Conservation (phyloP, 2,797 vertebrate species). For the Acrossocheilus wenchowensis region DNA sequence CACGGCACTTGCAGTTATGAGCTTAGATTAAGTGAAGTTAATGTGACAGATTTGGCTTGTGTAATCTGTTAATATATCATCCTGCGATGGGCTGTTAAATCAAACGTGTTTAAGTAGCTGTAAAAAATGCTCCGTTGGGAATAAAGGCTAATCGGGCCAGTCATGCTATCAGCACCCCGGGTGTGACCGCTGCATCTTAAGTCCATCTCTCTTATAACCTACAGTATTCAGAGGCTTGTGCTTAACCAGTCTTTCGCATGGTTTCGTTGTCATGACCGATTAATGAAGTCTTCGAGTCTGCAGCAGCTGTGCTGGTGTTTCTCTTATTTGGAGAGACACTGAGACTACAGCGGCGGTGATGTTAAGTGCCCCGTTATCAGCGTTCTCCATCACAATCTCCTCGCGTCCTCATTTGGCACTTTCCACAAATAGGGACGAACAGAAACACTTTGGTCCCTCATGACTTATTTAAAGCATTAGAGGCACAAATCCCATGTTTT, state of each 20-base stretch:
- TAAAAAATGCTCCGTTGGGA: slow-evolving; percentile 49
- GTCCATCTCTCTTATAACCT: slow-evolving; percentile 57
- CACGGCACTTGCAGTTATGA: slow-evolving; percentile 23
- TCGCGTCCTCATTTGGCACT: slow-evolving; percentile 1
- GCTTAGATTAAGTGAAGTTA: slow-evolving; percentile 49
- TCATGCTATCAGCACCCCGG: slow-evolving; percentile 31
- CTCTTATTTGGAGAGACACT: slow-evolving; percentile 30
- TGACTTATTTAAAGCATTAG: slow-evolving; percentile 34
- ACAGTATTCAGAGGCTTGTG: slow-evolving; percentile 61
- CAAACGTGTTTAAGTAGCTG: slow-evolving; percentile 59
- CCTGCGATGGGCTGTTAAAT: slow-evolving; percentile 51
- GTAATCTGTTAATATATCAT: slow-evolving; percentile 57
- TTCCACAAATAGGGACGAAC: slow-evolving; percentile 14
- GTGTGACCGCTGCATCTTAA: slow-evolving; percentile 35
- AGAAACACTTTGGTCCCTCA: slow-evolving; percentile 30
- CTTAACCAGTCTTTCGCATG: slow-evolving; percentile 61
- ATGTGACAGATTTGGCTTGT: slow-evolving; percentile 43
- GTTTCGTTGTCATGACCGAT: slow-evolving; percentile 59
- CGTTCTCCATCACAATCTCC: slow-evolving; percentile 40
- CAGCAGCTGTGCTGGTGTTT: slow-evolving; percentile 12
- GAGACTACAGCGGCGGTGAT: slow-evolving; percentile 33
- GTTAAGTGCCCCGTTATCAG: slow-evolving; percentile 51
- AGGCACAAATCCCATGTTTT: background rate
- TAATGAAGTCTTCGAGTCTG: slow-evolving; percentile 59
- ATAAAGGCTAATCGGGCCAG: slow-evolving; percentile 30